These are phyloP conservation scores for Stenoptilia bipunctidactyla DNA, from an alignment of 2,888 invertebrate species.

Conservation along the genomic window DNA sequence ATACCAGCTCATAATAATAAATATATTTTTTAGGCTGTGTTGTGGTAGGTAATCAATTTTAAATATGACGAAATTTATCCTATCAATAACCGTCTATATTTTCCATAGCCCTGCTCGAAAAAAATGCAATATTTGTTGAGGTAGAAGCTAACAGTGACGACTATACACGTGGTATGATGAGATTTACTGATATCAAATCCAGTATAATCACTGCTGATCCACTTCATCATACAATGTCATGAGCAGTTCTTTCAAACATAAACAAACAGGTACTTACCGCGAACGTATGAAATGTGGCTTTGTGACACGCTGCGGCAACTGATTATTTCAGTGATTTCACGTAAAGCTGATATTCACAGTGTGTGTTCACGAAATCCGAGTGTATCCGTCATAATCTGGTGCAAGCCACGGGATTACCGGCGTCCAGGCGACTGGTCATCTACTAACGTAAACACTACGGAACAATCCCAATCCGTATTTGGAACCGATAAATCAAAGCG, in stretches of 20 bases:
- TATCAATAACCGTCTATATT: no score
- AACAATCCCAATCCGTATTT: constrained; percentile 55
- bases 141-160: no score
- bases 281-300: constrained; percentile 21
- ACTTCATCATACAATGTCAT: no score
- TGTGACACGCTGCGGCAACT: constrained; percentile 16
- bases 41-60: no score
- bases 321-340: constrained; percentile 29
- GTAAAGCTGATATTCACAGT: constrained; percentile 39
- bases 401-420: constrained; percentile 60
- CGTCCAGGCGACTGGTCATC: constrained; percentile 51
- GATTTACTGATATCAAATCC: no score
- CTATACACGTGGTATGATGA: no score
- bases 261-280: constrained; percentile 32
- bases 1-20: no score
- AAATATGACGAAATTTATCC: no score
- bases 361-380: constrained; percentile 55
- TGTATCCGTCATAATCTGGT: constrained; percentile 65
- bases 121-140: no score
- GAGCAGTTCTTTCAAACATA: not conserved
- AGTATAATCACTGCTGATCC: no score
- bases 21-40: no score
- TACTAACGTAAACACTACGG: constrained; percentile 68
- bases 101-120: no score
- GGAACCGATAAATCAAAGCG: constrained; percentile 70